phyloP scores from a whole-genome alignment of 1,140 invertebrate species.

The Paraescarpia echinospica region DNA sequence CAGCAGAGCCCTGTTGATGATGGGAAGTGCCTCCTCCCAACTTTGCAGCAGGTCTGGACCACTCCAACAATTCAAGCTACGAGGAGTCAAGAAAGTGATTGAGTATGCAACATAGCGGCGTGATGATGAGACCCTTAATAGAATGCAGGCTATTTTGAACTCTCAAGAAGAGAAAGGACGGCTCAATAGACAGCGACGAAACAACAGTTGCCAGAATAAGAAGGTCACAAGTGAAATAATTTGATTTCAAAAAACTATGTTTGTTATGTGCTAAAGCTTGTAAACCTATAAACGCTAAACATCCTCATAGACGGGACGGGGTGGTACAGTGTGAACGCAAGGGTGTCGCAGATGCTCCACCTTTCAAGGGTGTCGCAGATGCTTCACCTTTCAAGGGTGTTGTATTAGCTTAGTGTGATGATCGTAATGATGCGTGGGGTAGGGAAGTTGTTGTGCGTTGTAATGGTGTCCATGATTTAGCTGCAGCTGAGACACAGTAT shows the following conservation, averaged over 20 bases:
- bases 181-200: not conserved
- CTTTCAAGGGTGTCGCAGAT: constrained; percentile 18
- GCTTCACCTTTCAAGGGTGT: constrained; percentile 9
- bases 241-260: not conserved
- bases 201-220: constrained; percentile 12
- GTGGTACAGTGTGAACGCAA: not conserved
- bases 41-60: not conserved
- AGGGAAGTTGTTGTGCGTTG: constrained; percentile 11
- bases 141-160: too few relatives aligned
- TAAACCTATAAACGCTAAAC: not conserved
- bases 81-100: not conserved
- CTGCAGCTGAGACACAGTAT: not conserved
- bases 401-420: not conserved
- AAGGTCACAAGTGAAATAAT: constrained; percentile 9
- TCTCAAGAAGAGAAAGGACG: not conserved
- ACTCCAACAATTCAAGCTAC: not conserved
- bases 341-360: constrained; percentile 13
- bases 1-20: not conserved
- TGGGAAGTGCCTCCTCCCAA: not conserved
- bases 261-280: not conserved
- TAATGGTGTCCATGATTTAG: not conserved
- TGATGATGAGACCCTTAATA: not conserved
- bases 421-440: constrained; percentile 14
- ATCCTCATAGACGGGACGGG: not conserved
- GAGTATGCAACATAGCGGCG: not conserved